A percentile compares a stretch with the other conserved stretches of the same genome.
Conservation (phyloP, 2,113 vertebrate genomes). For the Cynocephalus volans region DNA sequence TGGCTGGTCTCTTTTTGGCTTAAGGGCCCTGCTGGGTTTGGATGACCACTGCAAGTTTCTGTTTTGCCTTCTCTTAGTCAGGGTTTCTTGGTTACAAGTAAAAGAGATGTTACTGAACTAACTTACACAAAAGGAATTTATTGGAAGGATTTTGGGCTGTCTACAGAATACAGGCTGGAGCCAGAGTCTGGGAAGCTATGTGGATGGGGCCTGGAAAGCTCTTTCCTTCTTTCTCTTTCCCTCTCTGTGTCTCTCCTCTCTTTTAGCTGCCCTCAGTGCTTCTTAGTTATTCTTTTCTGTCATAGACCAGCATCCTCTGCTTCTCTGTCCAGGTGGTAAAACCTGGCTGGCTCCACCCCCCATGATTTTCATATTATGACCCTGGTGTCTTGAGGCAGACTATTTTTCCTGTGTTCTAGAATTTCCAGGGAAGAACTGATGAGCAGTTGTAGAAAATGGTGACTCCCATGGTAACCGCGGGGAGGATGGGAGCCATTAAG, state of each 20-base stretch:
- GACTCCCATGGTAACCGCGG: neutral
- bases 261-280: neutral
- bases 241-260: neutral
- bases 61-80: neutral
- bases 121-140: neutral
- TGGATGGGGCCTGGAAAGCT: neutral
- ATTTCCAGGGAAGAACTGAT: slow-evolving; percentile 28
- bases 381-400: neutral
- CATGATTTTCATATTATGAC: neutral
- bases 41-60: neutral
- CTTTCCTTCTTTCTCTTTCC: neutral
- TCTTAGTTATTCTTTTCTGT: neutral
- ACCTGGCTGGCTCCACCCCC: neutral
- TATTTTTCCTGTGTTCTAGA: neutral
- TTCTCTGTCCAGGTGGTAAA: neutral
- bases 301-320: neutral
- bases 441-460: neutral
- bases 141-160: neutral
- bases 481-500: neutral
- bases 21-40: neutral
- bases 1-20: neutral
- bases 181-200: neutral
- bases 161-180: neutral
- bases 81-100: neutral
- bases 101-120: neutral